Evolutionary conservation across 2,888 invertebrate genomes (phyloP), one percentile per base, ranked within the genome.

Genomic region (Scaptomyza reducta): DNA sequence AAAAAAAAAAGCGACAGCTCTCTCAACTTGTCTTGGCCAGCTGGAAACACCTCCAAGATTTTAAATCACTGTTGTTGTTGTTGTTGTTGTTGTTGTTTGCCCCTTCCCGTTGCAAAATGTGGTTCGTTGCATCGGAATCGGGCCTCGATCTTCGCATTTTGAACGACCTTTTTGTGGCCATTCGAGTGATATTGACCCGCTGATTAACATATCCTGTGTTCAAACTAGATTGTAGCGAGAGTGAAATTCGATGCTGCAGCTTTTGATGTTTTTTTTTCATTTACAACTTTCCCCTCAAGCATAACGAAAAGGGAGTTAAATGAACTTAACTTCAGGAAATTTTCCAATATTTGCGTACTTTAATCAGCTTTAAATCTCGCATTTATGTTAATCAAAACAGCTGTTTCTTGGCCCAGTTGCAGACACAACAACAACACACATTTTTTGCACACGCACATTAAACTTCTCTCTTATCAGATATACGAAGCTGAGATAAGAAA

Each of bases 111-210:
- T 22, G 22, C 22, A 40, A 40, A 35, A 11, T 11, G 22, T 3
- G 7, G 38, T 40, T 1, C 10, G 10, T 31, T 50, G 18, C 56
- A n/a, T 38, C 9, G 1, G 25, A 47, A 47, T 31, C 51, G 38
- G 27, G 11, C 47, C 13, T 50, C 31, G 44, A 45, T 68, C 53
- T 27, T 9, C 13, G 13, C 13, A 18, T 35, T 35, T 35, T n/a
- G 58, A 13, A 46, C 54, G 68, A 69, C 61, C 68, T 61, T 69
- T 68, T 68, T 14, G 10, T 33, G 31, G 11, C 29, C 25, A 31
- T 22, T n/a, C 49, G 6, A 9, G 9, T 41, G 44, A 56, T 51
- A 38, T 44, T 55, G 56, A 57, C 53, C 70, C 40, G 42, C 35
- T 53, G 55, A 42, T 59, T 58, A 69, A 9, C 38, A 62, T 63